These are phyloP conservation scores for Priocnemis perturbator DNA, from an alignment of 2,888 invertebrate genomes.

Conservation along the genomic window DNA sequence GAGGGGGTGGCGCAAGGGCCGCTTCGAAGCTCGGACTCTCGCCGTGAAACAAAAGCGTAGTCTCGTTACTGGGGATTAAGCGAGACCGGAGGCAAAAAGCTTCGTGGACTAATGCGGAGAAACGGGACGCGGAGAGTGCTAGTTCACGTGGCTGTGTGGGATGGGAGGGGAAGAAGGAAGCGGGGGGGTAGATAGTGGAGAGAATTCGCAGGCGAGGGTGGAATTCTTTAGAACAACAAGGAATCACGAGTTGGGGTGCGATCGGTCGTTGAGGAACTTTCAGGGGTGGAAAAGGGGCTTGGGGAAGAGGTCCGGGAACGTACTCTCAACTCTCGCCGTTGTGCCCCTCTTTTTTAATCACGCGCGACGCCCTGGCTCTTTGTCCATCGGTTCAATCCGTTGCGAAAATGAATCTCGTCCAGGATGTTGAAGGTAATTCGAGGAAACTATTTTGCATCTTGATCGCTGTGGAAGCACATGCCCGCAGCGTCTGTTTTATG, in stretches of 20 bases:
- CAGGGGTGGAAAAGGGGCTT: neutral
- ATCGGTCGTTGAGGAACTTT: conserved; percentile 23
- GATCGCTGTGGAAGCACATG: no score
- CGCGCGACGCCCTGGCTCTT: conserved; percentile 15
- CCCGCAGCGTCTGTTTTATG: no score
- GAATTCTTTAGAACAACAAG: conserved; percentile 42
- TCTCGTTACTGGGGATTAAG: conserved; percentile 53
- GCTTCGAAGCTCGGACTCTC: conserved; percentile 24
- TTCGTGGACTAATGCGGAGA: conserved; percentile 34
- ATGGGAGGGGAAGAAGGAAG: conserved; percentile 8
- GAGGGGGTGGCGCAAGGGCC: conserved; percentile 31
- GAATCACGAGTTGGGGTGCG: conserved; percentile 33
- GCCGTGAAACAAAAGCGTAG: conserved; percentile 53
- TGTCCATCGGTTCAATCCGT: neutral
- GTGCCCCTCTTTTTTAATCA: conserved; percentile 25
- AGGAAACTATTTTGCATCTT: no score
- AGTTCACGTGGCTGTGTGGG: neutral
- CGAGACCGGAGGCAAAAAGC: conserved; percentile 41
- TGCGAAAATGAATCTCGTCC: neutral
- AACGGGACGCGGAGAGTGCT: neutral
- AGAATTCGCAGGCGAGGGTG: conserved; percentile 30
- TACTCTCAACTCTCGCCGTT: neutral
- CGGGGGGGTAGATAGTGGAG: conserved; percentile 9
- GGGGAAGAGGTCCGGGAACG: conserved; percentile 12
- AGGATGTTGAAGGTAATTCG: no score